A percentile compares a stretch with the other conserved stretches of the same genome.
Evolutionary conservation across 2,888 invertebrate genomes (phyloP).

Genomic region (Urechis unicinctus): DNA sequence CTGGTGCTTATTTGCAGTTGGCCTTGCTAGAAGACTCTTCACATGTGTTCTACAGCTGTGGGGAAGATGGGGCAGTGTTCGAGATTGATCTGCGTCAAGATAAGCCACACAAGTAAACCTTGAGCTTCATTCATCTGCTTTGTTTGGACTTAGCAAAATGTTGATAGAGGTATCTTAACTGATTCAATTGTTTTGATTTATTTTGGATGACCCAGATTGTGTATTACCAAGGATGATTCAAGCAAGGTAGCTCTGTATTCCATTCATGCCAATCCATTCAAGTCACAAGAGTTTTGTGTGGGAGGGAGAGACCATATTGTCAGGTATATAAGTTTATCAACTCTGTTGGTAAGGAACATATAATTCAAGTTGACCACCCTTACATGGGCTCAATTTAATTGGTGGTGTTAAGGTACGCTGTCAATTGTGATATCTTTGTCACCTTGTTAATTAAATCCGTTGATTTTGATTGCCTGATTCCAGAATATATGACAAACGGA

Average conservation of each 20-base stretch:
- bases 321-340: too few species aligned
- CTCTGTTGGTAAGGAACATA: conserved; percentile 21
- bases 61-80: conserved; percentile 78
- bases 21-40: conserved; percentile 70
- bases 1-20: conserved; percentile 51
- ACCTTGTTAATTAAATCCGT: not conserved
- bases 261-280: conserved; percentile 75
- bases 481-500: conserved; percentile 10
- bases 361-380: not conserved
- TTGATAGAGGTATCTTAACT: not conserved
- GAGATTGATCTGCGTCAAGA: conserved; percentile 74
- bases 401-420: too few species aligned
- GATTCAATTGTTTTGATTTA: not conserved
- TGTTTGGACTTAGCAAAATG: not conserved
- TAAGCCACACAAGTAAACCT: conserved; percentile 59
- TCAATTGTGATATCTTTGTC: too few species aligned
- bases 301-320: conserved; percentile 76
- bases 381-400: too few species aligned
- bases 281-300: conserved; percentile 71
- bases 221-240: conserved; percentile 54
- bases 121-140: not conserved
- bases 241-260: conserved; percentile 74
- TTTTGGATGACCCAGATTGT: conserved; percentile 38
- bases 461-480: not conserved
- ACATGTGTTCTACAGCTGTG: conserved; percentile 71